Evolutionary conservation across 2,888 invertebrate genomes (phyloP).

Genomic region (Drosophila neutralis): DNA sequence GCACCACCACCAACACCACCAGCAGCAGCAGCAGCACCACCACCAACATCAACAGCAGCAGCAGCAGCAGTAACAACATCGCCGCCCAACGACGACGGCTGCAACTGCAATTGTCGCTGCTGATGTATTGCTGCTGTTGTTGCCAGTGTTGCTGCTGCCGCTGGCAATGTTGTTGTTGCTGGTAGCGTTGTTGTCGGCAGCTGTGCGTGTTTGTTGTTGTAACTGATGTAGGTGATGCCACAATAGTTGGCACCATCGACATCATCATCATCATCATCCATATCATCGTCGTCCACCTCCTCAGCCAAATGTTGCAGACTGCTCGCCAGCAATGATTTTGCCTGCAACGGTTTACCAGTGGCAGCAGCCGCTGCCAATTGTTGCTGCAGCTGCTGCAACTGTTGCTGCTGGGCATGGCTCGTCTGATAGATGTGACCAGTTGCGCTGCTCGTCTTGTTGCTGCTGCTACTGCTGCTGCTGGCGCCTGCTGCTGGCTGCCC

Average conservation of each 20-base stretch:
- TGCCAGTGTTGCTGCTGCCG: conserved; percentile 74
- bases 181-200: conserved; percentile 75
- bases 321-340: conserved; percentile 97
- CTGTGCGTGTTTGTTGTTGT: conserved; percentile 90
- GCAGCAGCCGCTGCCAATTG: conserved; percentile 95
- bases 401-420: conserved; percentile 66
- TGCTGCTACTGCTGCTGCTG: conserved; percentile 87
- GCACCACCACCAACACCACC: conserved; percentile 16
- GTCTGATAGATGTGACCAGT: conserved; percentile 71
- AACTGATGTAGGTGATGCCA: conserved; percentile 88
- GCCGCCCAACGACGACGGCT: conserved; percentile 41
- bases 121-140: conserved; percentile 64
- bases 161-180: conserved; percentile 65
- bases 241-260: conserved; percentile 97
- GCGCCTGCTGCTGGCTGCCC: conserved; percentile 21
- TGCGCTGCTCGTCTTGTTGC: conserved; percentile 92
- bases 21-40: conserved; percentile 46
- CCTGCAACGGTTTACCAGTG: conserved; percentile 97
- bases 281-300: conserved; percentile 97
- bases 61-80: conserved; percentile 23
- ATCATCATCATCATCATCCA: conserved; percentile 96
- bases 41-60: conserved; percentile 31
- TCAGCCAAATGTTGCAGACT: conserved; percentile 98
- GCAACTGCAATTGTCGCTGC: conserved; percentile 60
- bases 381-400: conserved; percentile 85